Evolutionary conservation across 2,888 invertebrate genomes (phyloP).

Genomic region (Norana najaformis): DNA sequence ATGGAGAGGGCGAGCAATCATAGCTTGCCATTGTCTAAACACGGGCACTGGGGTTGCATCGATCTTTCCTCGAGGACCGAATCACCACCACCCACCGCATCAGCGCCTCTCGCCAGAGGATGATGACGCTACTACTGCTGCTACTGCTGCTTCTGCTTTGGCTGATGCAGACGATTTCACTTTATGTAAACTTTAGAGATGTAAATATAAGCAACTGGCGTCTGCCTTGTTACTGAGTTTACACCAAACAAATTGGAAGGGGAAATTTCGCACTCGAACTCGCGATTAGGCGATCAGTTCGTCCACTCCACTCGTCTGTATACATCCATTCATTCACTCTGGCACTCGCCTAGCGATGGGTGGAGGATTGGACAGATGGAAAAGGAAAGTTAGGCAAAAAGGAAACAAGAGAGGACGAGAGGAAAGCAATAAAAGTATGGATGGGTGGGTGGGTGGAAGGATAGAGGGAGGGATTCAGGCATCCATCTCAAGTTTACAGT

Average conservation of each 20-base stretch:
- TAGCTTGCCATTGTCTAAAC: not conserved
- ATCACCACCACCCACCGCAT: not conserved
- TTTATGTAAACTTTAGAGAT: not conserved
- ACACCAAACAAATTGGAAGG: not conserved
- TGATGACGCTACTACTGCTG: too few species aligned
- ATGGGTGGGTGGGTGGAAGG: too few species aligned
- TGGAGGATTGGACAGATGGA: not conserved
- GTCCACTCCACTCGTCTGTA: not conserved
- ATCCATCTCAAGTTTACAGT: too few species aligned
- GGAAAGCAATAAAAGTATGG: too few species aligned
- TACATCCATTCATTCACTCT: constrained; percentile 1
- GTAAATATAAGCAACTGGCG: not conserved
- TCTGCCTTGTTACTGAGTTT: not conserved
- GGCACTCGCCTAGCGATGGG: not conserved
- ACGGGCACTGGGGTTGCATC: not conserved
- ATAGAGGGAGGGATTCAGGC: too few species aligned
- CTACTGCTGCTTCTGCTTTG: too few species aligned
- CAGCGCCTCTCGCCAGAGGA: not conserved
- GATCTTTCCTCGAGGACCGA: not conserved
- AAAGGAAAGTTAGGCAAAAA: too few species aligned
- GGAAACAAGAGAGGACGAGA: too few species aligned
- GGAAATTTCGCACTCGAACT: not conserved
- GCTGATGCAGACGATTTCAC: too few species aligned
- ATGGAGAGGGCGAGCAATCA: not conserved
- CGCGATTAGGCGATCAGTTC: not conserved